Percentiles rank a stretch among this genome's conserved stretches.
phyloP scores from a whole-genome alignment of 1,140 invertebrate species.

The Meloidogyne floridensis region DNA sequence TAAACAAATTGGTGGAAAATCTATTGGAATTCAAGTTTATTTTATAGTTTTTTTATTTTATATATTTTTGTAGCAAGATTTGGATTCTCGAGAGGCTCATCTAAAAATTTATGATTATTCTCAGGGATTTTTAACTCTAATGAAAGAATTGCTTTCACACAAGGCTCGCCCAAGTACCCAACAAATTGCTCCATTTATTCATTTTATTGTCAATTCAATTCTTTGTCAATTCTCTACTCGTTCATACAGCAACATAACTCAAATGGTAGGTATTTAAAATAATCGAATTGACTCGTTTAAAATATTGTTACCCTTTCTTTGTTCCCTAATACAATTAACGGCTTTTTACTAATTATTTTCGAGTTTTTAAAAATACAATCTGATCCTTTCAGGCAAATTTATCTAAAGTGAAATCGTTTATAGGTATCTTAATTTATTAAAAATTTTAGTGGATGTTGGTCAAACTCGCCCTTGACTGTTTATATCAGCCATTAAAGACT shows the following conservation, averaged over 20 bases:
- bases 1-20: slow-evolving; percentile 33
- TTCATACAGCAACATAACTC: slow-evolving; percentile 34
- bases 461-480: slow-evolving; percentile 35
- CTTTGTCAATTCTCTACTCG: slow-evolving; percentile 40
- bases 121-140: slow-evolving; percentile 36
- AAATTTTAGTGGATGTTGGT: slow-evolving; percentile 40
- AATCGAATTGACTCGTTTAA: no score
- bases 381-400: neutral
- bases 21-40: slow-evolving; percentile 35
- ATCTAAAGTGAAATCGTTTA: neutral
- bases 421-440: neutral
- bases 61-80: slow-evolving; percentile 38
- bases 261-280: slow-evolving; percentile 33
- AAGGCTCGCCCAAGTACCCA: slow-evolving; percentile 27
- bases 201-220: slow-evolving; percentile 43
- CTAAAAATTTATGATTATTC: slow-evolving; percentile 44
- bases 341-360: neutral
- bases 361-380: no score
- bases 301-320: neutral
- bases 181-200: slow-evolving; percentile 38
- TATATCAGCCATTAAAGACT: slow-evolving; percentile 40
- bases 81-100: slow-evolving; percentile 36
- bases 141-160: slow-evolving; percentile 36
- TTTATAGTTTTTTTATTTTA: neutral
- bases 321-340: neutral